Evolutionary conservation across 2,113 vertebrate species (phyloP), one percentile per base, ranked within the genome.

Genomic region (Oxygymnocypris stewartii): DNA sequence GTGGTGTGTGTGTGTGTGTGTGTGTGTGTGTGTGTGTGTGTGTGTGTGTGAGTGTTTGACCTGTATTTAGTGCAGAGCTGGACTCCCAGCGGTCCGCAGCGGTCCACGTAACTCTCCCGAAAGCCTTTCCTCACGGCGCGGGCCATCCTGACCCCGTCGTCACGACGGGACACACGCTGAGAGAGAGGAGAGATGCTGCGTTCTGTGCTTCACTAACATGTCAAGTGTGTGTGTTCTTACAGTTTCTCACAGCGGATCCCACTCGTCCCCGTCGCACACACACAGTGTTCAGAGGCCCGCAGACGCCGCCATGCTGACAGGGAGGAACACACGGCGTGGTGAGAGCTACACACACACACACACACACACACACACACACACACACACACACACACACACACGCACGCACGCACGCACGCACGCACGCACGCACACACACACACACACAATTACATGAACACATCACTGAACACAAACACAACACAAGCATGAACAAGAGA

Each of bases 61-160:
- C 95, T 95, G 93, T 96, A 96, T 91, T 95, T 96, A 44, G 94
- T 96, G 89, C 95, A 96, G 18, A 96, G 92, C 14, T 94, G 92
- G 79, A 96, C 88, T 40, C 95, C 95, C 18, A 96, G 90, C 0
- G 95, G 95, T 85, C 95, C 95, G 87, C 95, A 96, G 65, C 95
- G 95, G 75, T 96, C 95, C 4, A 95, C 91, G 4, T 95, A 96
- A 88, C 95, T 96, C 87, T 96, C 95, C 82, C 88, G 91, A 9
- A 95, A 91, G 0, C 93, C 95, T 79, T 94, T 95, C 3, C 95
- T 90, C n/a, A 96, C 93, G 0, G 94, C 94, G 49, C 95, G 92
- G n/a, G 94, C 92, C 91, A 93, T 94, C 65, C 94, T 95, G 87
- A 96, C 94, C 88, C 93, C 0, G 90, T 95, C 44, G 95, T 96